Evolutionary conservation across 2,797 vertebrate genomes (phyloP).

Genomic region (Intellagama lesueurii): DNA sequence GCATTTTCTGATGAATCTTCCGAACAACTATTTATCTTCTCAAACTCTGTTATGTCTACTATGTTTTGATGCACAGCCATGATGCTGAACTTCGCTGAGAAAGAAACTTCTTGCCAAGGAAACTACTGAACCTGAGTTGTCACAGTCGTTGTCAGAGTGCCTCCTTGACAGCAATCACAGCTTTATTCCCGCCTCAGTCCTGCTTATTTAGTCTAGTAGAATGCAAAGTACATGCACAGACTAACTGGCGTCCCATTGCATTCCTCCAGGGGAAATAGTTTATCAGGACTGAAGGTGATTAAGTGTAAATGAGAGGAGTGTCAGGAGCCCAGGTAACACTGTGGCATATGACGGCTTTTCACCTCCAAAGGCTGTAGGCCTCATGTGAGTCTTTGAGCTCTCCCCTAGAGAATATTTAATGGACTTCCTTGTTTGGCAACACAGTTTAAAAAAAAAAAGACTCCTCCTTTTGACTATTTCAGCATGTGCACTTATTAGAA

Average conservation of each 20-base stretch:
- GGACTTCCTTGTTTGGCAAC: conserved; percentile 40
- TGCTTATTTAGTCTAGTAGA: conserved; percentile 72
- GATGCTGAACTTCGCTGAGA: conserved; percentile 46
- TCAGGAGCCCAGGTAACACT: conserved; percentile 66
- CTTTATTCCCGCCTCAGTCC: conserved; percentile 5
- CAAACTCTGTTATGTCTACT: conserved; percentile 59
- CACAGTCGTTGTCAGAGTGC: conserved; percentile 25
- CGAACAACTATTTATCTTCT: conserved; percentile 53
- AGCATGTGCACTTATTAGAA: conserved; percentile 34
- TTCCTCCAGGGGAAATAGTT: conserved; percentile 71
- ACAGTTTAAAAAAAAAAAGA: conserved; percentile 35
- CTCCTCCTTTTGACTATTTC: conserved; percentile 26
- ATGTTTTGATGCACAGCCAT: conserved; percentile 21
- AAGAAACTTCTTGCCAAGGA: conserved; percentile 39
- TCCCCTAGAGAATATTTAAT: conserved; percentile 45
- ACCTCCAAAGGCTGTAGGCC: conserved; percentile 54
- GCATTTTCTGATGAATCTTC: conserved; percentile 28
- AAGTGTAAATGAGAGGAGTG: conserved; percentile 67
- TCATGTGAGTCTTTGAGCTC: conserved; percentile 53
- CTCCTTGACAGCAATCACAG: conserved; percentile 31
- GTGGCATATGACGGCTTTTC: conserved; percentile 53
- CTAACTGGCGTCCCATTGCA: conserved; percentile 57
- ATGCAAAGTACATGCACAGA: conserved; percentile 59
- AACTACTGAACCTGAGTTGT: conserved; percentile 26
- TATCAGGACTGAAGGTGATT: conserved; percentile 70